Conservation (phyloP, 1,140 invertebrate species). For the Drosophila gunungcola region DNA sequence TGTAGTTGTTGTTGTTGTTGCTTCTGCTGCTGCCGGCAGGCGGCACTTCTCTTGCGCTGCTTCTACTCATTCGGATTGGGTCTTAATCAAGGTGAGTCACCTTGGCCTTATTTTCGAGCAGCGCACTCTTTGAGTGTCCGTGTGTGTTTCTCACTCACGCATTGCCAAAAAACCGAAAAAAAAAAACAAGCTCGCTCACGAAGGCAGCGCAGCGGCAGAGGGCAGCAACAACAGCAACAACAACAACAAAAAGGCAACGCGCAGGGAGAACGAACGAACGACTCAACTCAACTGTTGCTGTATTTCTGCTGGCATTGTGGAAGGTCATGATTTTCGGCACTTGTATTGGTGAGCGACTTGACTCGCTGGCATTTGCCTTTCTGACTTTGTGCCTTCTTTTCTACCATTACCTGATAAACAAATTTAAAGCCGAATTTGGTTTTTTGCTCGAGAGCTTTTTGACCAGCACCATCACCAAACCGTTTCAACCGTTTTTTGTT, state of each 20-base stretch:
- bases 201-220: slow-evolving; percentile 1
- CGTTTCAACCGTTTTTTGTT: no score
- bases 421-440: slow-evolving; percentile 54
- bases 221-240: slow-evolving; percentile 3
- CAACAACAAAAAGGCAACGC: slow-evolving; percentile 10
- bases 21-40: slow-evolving; percentile 23
- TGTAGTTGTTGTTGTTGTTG: slow-evolving; percentile 26
- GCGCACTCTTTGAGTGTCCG: slow-evolving; percentile 69
- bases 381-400: slow-evolving; percentile 17
- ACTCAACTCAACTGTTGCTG: slow-evolving; percentile 59
- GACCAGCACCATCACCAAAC: not conserved
- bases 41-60: slow-evolving; percentile 61
- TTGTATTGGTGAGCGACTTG: slow-evolving; percentile 56
- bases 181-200: slow-evolving; percentile 61
- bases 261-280: slow-evolving; percentile 33
- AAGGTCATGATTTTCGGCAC: slow-evolving; percentile 83
- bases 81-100: slow-evolving; percentile 84
- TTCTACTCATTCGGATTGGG: slow-evolving; percentile 70
- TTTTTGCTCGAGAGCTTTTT: slow-evolving; percentile 43
- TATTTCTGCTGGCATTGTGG: slow-evolving; percentile 81
- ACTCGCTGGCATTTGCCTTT: slow-evolving; percentile 70
- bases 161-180: slow-evolving; percentile 67
- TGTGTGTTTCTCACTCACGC: slow-evolving; percentile 64
- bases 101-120: slow-evolving; percentile 84
- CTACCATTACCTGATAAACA: slow-evolving; percentile 23